Conservation (phyloP, 2,888 invertebrate genomes). For the Conchocele bisecta region DNA sequence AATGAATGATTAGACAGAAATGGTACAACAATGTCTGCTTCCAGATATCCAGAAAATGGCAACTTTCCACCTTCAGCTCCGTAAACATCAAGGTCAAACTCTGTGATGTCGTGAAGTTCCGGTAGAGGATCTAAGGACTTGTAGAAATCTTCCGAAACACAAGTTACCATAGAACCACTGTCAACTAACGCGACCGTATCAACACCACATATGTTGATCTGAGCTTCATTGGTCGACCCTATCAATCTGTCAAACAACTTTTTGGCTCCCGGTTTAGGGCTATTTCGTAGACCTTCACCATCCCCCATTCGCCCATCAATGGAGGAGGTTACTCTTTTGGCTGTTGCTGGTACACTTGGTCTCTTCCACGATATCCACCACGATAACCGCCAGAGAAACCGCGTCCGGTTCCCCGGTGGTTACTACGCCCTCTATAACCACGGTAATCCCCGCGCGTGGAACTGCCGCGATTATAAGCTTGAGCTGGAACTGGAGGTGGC, state of each 20-base stretch:
- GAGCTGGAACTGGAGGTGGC: too few relatives aligned
- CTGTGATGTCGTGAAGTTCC: neutral
- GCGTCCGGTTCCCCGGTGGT: too few relatives aligned
- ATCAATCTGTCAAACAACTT: neutral
- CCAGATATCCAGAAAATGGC: neutral
- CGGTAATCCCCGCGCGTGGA: too few relatives aligned
- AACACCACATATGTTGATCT: neutral
- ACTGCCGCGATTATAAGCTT: too few relatives aligned
- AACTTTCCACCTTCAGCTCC: neutral
- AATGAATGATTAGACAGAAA: neutral
- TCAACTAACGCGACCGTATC: neutral
- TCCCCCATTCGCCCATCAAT: too few relatives aligned
- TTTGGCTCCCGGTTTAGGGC: too few relatives aligned
- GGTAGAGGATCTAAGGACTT: neutral
- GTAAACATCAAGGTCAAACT: neutral
- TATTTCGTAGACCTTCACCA: too few relatives aligned
- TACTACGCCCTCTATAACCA: too few relatives aligned
- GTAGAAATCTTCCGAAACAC: neutral
- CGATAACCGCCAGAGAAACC: too few relatives aligned
- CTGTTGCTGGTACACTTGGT: too few relatives aligned
- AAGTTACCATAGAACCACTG: neutral
- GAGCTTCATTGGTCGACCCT: neutral
- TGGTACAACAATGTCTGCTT: neutral
- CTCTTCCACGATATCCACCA: too few relatives aligned
- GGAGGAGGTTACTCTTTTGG: too few relatives aligned